Evolutionary conservation across 2,113 vertebrate genomes (phyloP).

Genomic region (Rhinolophus sinicus): DNA sequence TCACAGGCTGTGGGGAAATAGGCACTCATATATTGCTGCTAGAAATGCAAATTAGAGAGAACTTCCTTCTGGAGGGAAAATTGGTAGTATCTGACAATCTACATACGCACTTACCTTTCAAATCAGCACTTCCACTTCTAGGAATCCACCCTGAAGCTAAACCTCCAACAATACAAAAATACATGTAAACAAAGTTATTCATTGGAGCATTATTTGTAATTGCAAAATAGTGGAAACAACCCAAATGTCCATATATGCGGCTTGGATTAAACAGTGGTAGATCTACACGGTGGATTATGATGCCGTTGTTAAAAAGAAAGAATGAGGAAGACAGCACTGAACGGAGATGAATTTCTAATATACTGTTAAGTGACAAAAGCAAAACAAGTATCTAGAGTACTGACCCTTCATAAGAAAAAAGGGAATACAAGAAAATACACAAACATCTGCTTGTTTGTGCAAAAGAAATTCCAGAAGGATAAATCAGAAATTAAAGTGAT

Average conservation of each 20-base stretch:
- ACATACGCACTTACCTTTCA: not conserved
- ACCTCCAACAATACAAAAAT: not conserved
- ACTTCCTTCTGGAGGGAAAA: not conserved
- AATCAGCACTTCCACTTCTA: not conserved
- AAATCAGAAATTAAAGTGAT: conserved; percentile 8
- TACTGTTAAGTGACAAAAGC: not conserved
- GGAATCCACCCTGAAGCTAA: not conserved
- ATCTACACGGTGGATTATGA: not conserved
- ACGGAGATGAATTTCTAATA: not conserved
- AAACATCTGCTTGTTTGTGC: not conserved
- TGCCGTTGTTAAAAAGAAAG: not conserved
- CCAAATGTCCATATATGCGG: not conserved
- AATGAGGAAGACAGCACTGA: not conserved
- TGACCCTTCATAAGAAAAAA: not conserved
- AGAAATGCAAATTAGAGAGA: not conserved
- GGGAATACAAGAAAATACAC: not conserved
- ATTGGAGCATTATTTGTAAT: not conserved
- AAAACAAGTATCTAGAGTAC: not conserved
- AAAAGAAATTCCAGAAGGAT: not conserved
- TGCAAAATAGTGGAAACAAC: not conserved
- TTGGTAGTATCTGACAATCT: not conserved
- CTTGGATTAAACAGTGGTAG: not conserved
- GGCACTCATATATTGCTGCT: not conserved
- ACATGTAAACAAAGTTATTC: not conserved
- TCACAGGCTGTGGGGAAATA: not conserved